phyloP scores from a whole-genome alignment of 2,888 invertebrate genomes.

The Conomelus anceps region DNA sequence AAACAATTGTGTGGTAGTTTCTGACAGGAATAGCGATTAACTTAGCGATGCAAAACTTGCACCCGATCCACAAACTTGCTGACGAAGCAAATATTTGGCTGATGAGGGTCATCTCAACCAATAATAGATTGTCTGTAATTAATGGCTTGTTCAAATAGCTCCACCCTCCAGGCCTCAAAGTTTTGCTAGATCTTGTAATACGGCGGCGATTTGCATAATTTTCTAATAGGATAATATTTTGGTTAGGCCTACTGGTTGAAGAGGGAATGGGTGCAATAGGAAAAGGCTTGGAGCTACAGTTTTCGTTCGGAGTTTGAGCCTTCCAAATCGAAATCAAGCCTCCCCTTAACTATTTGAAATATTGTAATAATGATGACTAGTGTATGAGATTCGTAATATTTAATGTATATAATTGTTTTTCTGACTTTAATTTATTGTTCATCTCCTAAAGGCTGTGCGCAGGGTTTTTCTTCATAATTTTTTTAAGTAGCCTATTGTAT shows the following conservation, averaged over 20 bases:
- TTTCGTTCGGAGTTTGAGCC: no score
- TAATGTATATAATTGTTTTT: no score
- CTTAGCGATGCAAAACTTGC: not conserved
- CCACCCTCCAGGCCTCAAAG: not conserved
- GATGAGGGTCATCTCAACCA: not conserved
- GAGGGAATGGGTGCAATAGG: not conserved
- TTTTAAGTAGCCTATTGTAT: no score
- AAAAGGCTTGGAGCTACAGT: not conserved
- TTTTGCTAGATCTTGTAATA: not conserved
- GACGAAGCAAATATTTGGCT: not conserved
- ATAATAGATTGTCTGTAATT: not conserved
- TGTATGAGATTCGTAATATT: no score
- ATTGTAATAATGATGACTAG: no score
- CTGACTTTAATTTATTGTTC: no score
- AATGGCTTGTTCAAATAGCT: not conserved
- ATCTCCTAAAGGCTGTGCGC: no score
- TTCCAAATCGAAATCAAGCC: no score
- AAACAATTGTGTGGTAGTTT: not conserved
- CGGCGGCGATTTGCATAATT: not conserved
- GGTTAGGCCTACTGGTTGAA: not conserved
- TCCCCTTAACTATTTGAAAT: no score
- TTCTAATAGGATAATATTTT: not conserved
- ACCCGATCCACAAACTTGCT: not conserved
- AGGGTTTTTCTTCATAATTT: no score
- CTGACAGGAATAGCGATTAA: not conserved